Percentiles rank a stretch among this genome's conserved stretches.
Evolutionary conservation across 2,113 vertebrate species (phyloP).

Genomic region (Heterocephalus glaber): DNA sequence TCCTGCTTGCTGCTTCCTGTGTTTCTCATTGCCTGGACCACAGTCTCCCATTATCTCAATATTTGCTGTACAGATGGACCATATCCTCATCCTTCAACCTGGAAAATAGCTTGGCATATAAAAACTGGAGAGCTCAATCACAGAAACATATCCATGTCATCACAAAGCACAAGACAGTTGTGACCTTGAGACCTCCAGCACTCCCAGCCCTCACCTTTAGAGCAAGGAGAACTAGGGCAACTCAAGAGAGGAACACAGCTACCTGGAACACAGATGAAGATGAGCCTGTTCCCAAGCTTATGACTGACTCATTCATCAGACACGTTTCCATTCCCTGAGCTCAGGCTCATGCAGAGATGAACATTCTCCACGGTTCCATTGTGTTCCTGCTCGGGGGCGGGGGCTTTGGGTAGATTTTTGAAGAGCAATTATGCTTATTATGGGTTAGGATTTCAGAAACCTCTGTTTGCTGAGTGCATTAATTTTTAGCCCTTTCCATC

Average conservation of each 20-base stretch:
- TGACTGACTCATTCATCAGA: slow-evolving; percentile 37
- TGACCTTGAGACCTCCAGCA: background rate
- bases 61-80: background rate
- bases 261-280: background rate
- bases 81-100: background rate
- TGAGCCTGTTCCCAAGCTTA: background rate
- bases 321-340: background rate
- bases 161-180: background rate
- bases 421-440: slow-evolving; percentile 81
- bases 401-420: slow-evolving; percentile 58
- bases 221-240: background rate
- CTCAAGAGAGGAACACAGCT: background rate
- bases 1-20: background rate
- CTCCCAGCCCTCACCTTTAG: background rate
- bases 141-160: background rate
- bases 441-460: slow-evolving; percentile 78
- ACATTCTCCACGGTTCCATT: background rate
- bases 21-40: background rate
- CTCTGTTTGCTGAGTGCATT: slow-evolving; percentile 74
- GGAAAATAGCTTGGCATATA: background rate
- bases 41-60: background rate
- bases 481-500: slow-evolving; percentile 63
- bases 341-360: slow-evolving; percentile 37
- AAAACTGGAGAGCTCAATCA: background rate
- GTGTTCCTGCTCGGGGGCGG: slow-evolving; percentile 55